Evolutionary conservation across 2,888 invertebrate genomes (phyloP).

Genomic region (Diplolepis rosae): DNA sequence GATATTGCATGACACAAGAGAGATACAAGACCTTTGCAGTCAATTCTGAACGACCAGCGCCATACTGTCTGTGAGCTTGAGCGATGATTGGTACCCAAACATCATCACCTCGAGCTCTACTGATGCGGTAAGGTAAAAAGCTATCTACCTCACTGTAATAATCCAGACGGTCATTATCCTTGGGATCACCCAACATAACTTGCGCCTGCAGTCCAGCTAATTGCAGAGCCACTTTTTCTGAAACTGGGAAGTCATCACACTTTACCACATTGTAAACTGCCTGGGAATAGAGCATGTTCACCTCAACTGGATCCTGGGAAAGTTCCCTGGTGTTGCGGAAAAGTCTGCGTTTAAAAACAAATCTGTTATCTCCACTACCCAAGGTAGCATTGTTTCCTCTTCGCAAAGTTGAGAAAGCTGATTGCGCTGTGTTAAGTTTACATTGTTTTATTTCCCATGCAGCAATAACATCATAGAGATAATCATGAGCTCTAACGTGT

Average conservation of each 20-base stretch:
- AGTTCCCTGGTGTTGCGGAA: slow-evolving; percentile 92
- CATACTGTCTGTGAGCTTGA: slow-evolving; percentile 92
- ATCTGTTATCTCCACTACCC: slow-evolving; percentile 90
- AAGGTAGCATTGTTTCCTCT: slow-evolving; percentile 80
- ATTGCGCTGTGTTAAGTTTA: slow-evolving; percentile 75
- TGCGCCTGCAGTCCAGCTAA: slow-evolving; percentile 95
- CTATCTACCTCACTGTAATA: slow-evolving; percentile 94
- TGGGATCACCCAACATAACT: slow-evolving; percentile 92
- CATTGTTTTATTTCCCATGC: slow-evolving; percentile 91
- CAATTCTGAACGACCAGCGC: slow-evolving; percentile 91
- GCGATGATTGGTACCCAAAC: slow-evolving; percentile 92
- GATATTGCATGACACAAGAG: slow-evolving; percentile 97
- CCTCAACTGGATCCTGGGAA: slow-evolving; percentile 96
- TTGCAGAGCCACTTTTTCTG: slow-evolving; percentile 94
- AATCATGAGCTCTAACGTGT: slow-evolving; percentile 92
- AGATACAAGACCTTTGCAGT: slow-evolving; percentile 95
- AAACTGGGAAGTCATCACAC: slow-evolving; percentile 96
- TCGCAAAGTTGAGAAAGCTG: slow-evolving; percentile 76
- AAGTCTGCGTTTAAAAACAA: slow-evolving; percentile 92
- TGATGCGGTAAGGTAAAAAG: slow-evolving; percentile 90
- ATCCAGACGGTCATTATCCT: slow-evolving; percentile 85
- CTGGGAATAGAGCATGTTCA: slow-evolving; percentile 94
- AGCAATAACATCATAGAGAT: slow-evolving; percentile 94
- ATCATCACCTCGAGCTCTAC: slow-evolving; percentile 84
- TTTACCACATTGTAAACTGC: slow-evolving; percentile 96